Evolutionary conservation across 2,113 vertebrate genomes (phyloP), one percentile per base, ranked within the genome.

Genomic region (Tetraodon nigroviridis): DNA sequence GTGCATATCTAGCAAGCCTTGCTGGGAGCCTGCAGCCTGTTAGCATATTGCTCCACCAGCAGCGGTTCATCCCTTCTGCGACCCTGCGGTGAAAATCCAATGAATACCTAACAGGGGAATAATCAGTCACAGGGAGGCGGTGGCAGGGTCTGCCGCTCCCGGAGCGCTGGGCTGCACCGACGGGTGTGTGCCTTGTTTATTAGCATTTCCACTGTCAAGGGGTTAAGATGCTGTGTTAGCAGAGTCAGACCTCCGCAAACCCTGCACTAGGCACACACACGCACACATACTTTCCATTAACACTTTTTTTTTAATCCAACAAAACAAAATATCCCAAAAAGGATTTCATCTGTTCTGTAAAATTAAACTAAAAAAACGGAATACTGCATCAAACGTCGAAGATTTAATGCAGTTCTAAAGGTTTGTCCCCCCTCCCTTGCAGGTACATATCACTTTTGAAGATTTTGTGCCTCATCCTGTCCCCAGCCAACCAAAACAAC

Each of bases 101-200:
- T 85, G 76, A 88, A 85, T 88, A 81, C 81, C 78, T 75, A 84
- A 79, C 86, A 75, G 69, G 75, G 79, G 77, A 81, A 83, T 85
- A 82, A 82, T 86, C 86, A 68, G 67, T 83, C 78, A 80, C 72
- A 67, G 18, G 56, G 55, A n/a, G 10, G 73, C 21, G 16, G 67
- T 53, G 73, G 63, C 68, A 67, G 69, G 65, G 64, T 56, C 61
- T 1, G 20, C 18, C 2, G 5, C 61, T 71, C 61, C 51, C 6
- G 6, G 50, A 68, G 71, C 18, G 13, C 55, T 16, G 46, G 67
- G 71, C 49, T 51, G 52, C 11, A 16, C 44, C 49, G 2, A 61
- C 67, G 67, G 2, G n/a, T 63, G 68, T 51, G 47, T 22, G 61
- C 64, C 76, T 60, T 64, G 64, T 83, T 86, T 73, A 82, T 84